Conservation (phyloP, 2,888 invertebrate species). For the Leucania comma region DNA sequence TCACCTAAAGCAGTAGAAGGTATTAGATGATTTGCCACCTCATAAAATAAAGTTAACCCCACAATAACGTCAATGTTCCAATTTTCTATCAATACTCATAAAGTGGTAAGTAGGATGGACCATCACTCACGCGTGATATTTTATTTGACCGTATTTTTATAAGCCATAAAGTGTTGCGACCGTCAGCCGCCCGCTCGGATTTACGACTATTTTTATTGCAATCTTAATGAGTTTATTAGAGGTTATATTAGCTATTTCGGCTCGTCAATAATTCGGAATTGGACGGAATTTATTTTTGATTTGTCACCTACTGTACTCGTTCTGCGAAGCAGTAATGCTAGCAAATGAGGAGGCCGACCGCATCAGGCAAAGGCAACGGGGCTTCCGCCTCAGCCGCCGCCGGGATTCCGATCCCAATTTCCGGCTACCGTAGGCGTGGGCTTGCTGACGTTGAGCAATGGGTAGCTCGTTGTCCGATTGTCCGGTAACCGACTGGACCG, state of each 20-base stretch:
- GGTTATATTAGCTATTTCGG: constrained; percentile 39
- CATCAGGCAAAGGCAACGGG: too few species aligned
- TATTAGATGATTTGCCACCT: too few species aligned
- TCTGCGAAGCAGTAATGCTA: too few species aligned
- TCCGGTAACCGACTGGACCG: too few species aligned
- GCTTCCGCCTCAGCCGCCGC: too few species aligned
- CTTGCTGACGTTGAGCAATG: too few species aligned
- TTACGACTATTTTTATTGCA: constrained; percentile 45
- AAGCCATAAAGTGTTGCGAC: constrained; percentile 28
- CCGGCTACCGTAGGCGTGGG: too few species aligned
- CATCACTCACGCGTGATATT: constrained; percentile 31
- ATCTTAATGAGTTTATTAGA: constrained; percentile 40
- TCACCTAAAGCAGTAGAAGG: too few species aligned
- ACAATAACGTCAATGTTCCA: background rate
- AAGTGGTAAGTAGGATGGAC: constrained; percentile 17
- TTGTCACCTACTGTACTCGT: background rate
- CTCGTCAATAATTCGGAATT: background rate
- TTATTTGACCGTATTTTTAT: constrained; percentile 43
- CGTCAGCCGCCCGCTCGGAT: constrained; percentile 16
- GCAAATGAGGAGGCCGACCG: too few species aligned
- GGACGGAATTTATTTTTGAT: background rate
- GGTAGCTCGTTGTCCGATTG: too few species aligned
- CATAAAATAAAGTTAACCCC: background rate
- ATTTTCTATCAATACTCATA: constrained; percentile 31
- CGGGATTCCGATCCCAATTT: too few species aligned